Evolutionary conservation across 2,797 vertebrate genomes (phyloP).

Genomic region (Malurus leucopterus): DNA sequence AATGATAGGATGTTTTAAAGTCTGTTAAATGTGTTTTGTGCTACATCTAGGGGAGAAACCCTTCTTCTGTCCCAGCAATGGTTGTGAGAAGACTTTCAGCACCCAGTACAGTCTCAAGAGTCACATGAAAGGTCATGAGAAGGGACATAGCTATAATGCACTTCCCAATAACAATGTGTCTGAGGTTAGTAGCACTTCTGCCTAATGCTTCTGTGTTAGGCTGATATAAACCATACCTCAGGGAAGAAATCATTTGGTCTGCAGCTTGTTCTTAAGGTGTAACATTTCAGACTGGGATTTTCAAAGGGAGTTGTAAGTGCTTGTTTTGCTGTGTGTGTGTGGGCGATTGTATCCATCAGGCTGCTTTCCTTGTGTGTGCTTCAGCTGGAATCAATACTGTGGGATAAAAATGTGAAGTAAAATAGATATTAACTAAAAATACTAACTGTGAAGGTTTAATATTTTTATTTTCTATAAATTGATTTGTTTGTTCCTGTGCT

Average conservation of each 20-base stretch:
- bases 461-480: not conserved
- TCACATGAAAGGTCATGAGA: slow-evolving; percentile 95
- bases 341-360: not conserved
- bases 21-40: not conserved
- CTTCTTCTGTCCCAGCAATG: slow-evolving; percentile 93
- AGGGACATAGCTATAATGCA: slow-evolving; percentile 81
- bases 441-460: not conserved
- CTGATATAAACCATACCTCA: not conserved
- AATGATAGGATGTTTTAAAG: not conserved
- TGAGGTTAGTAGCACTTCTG: slow-evolving; percentile 78
- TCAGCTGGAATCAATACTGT: not conserved
- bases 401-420: not conserved
- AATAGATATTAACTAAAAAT: not conserved
- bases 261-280: not conserved
- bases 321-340: not conserved
- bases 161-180: slow-evolving; percentile 82
- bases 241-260: not conserved
- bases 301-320: not conserved
- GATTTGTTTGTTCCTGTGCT: not conserved
- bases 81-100: slow-evolving; percentile 97
- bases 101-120: slow-evolving; percentile 97
- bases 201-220: not conserved
- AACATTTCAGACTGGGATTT: not conserved
- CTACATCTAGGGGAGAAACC: slow-evolving; percentile 88
- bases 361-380: not conserved